A percentile compares a stretch with the other conserved stretches of the same genome.
phyloP scores from a whole-genome alignment of 2,888 invertebrate species.

The Cerceris ruficornis region DNA sequence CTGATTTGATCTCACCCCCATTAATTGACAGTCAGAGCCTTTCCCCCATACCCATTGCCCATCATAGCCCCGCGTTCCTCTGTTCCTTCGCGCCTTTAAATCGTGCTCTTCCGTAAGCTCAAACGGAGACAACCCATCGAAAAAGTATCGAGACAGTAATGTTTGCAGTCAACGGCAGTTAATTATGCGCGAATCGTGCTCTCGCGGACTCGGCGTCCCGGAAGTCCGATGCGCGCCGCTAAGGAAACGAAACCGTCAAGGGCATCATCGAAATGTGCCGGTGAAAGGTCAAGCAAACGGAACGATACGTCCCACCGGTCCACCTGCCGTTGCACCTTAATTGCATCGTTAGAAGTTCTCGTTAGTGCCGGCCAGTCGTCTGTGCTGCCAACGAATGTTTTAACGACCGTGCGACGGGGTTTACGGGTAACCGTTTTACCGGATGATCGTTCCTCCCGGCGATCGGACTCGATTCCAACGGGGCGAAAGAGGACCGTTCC shows the following conservation, averaged over 20 bases:
- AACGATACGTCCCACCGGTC: conserved; percentile 30
- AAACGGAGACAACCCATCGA: background rate
- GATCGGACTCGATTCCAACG: conserved; percentile 20
- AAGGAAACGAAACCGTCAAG: background rate
- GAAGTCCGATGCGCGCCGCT: background rate
- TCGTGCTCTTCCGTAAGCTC: background rate
- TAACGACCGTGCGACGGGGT: conserved; percentile 42
- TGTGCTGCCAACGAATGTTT: conserved; percentile 33
- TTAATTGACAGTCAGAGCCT: too few relatives aligned
- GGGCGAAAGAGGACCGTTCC: conserved; percentile 6
- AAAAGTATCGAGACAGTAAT: background rate
- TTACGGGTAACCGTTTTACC: conserved; percentile 40
- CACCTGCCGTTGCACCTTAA: conserved; percentile 60
- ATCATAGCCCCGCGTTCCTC: too few relatives aligned
- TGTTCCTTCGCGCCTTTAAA: too few relatives aligned
- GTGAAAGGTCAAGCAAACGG: conserved; percentile 47
- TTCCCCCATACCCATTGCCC: too few relatives aligned
- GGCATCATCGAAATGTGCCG: conserved; percentile 14
- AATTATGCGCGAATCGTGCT: background rate
- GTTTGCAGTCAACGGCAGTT: background rate
- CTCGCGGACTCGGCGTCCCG: background rate
- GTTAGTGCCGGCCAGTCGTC: conserved; percentile 44
- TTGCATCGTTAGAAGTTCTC: conserved; percentile 59
- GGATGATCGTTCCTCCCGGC: conserved; percentile 18
- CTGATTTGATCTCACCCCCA: too few relatives aligned